Evolutionary conservation across 1,140 invertebrate species (phyloP).

Genomic region (Charaxes varanes): DNA sequence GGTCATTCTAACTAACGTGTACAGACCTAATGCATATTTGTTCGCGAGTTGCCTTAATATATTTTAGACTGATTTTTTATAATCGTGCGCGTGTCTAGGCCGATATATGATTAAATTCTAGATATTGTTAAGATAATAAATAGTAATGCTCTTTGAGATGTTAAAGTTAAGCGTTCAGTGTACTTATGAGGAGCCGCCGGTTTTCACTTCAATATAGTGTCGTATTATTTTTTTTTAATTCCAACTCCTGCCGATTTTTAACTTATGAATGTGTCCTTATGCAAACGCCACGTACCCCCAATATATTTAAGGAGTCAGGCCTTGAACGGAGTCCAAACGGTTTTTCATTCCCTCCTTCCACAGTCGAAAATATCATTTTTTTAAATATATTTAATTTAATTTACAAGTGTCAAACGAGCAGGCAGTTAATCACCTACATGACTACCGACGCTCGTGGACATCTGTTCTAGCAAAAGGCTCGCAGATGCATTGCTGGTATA

Average conservation of each 20-base stretch:
- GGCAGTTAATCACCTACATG: no score
- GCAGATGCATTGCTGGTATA: no score
- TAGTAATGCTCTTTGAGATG: constrained; percentile 17
- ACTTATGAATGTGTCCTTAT: no score
- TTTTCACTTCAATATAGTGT: constrained; percentile 23
- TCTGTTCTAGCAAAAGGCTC: no score
- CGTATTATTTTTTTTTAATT: constrained; percentile 7
- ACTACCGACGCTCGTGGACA: no score
- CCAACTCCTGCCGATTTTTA: neutral
- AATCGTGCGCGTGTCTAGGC: constrained; percentile 43
- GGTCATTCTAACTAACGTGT: constrained; percentile 10
- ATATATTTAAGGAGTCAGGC: no score
- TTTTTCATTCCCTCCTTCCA: no score
- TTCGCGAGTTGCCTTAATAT: constrained; percentile 72
- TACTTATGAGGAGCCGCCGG: constrained; percentile 35
- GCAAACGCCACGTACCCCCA: no score
- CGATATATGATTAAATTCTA: constrained; percentile 18
- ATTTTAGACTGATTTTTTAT: constrained; percentile 72
- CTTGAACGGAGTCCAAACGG: no score
- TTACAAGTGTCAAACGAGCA: no score
- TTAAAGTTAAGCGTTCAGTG: constrained; percentile 22
- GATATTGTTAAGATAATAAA: constrained; percentile 27
- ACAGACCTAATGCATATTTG: constrained; percentile 30
- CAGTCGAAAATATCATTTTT: no score
- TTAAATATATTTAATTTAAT: no score